Evolutionary conservation across 2,113 vertebrate species (phyloP).

Genomic region (Pluvialis apricaria): DNA sequence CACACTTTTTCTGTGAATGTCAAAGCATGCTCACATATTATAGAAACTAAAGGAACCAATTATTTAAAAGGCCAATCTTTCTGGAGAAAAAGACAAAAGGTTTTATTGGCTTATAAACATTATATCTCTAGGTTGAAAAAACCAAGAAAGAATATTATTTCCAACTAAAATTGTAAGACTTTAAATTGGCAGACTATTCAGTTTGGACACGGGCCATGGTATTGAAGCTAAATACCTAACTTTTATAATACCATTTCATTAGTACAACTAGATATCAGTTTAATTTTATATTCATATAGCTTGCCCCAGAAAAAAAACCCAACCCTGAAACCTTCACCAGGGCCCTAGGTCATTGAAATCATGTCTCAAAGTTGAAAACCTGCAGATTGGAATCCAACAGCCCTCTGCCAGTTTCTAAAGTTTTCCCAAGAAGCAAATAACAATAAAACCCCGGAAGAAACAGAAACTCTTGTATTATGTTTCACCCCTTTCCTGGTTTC

Average conservation of each 20-base stretch:
- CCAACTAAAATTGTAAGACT: background rate
- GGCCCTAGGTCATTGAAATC: background rate
- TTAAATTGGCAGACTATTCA: background rate
- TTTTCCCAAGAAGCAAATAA: background rate
- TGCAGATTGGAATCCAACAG: background rate
- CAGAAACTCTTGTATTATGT: background rate
- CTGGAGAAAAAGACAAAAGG: background rate
- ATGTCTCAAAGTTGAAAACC: background rate
- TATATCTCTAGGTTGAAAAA: background rate
- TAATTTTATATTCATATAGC: background rate
- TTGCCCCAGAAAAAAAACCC: background rate
- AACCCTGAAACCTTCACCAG: background rate
- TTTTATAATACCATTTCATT: background rate
- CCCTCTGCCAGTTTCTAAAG: background rate
- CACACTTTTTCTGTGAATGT: background rate
- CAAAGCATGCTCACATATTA: background rate
- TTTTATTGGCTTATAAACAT: background rate
- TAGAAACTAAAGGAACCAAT: background rate
- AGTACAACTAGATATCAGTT: background rate
- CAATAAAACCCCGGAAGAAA: background rate
- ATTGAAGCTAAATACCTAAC: background rate
- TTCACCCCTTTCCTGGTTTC: background rate
- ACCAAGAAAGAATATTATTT: background rate
- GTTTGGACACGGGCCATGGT: accelerated
- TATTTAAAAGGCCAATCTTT: background rate